Base-by-base conservation (phyloP, 2,113 vertebrate genomes). In the Cnemophilus loriae region DNA sequence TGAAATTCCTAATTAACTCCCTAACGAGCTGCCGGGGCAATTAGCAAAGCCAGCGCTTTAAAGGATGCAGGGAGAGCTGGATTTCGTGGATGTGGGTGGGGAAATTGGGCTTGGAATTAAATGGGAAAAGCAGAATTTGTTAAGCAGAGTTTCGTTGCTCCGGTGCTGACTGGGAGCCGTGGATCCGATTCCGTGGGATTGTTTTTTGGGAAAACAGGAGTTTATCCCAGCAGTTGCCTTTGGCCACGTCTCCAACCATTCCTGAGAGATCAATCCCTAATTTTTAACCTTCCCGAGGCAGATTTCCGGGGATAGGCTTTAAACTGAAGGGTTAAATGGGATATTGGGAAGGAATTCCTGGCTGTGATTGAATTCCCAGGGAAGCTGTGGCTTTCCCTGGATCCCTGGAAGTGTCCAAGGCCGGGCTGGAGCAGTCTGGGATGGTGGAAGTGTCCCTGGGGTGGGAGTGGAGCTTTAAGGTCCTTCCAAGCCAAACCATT, bases 1-100 rank as follows among this genome's bases (percentile, higher is more conserved):
- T 69, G 64, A 37, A 47, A 30, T 78, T 74, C 55, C 11, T 63
- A 32, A 65, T 52, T 53, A 68, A 28, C 35, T 68, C 44, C 33
- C 7, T 80, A 59, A 63, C 28, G 46, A 92, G 64, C 37, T 67
- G 59, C 89, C 24, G 15, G 42, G 69, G 68, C 56, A 61, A 56
- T 77, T 22, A 47, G 44, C 2, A 1, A 41, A 82, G 82, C 9
- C 0, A 0, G 28, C 27, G 17, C 33, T 92, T 57, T 32, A 6
- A n/a, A 13, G 1, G 2, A 17, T 73, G 4, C 1, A 1, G 7
- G 13, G 33, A 28, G 77, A 22, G 87, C 6, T 16, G 4, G 8
- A 3, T 74, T 76, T 39, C 18, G 1, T 30, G 41, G 13, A 37
- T 19, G 37, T 6, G 28, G 7, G 3, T n/a, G 64, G 35, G 35